Conservation (phyloP, 2,797 vertebrate species). For the Sylvia borin region DNA sequence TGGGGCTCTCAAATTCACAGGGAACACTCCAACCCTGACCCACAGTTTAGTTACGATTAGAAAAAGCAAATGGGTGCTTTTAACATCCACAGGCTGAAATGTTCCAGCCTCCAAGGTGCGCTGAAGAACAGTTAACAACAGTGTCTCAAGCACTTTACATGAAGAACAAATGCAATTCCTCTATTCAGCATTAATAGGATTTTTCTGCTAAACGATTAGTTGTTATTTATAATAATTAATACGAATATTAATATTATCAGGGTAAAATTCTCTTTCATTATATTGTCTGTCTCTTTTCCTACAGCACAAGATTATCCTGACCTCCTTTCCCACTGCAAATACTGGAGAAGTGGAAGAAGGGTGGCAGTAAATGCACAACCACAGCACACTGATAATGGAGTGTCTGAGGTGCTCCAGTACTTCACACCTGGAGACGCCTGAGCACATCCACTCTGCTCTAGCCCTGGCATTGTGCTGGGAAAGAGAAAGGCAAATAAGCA, state of each 20-base stretch:
- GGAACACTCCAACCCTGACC: background rate
- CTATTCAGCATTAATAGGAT: background rate
- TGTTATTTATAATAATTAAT: background rate
- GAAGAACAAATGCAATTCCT: background rate
- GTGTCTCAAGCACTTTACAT: background rate
- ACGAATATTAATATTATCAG: background rate
- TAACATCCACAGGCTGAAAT: background rate
- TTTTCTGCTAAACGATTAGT: background rate
- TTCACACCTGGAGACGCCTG: background rate
- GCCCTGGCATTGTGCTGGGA: background rate
- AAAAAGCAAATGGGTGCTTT: background rate
- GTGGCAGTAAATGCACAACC: background rate
- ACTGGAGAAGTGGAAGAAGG: background rate
- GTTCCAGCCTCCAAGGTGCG: background rate
- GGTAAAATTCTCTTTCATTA: background rate
- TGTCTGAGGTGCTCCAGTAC: background rate
- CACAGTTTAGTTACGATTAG: background rate
- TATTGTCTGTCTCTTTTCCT: background rate
- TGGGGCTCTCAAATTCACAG: background rate
- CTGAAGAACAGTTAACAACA: background rate
- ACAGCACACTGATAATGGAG: background rate
- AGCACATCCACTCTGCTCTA: background rate
- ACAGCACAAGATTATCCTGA: background rate
- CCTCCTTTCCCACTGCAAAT: background rate
- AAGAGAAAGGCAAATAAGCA: background rate